Conservation (phyloP, 2,113 vertebrate species). For the Sapayoa aenigma region DNA sequence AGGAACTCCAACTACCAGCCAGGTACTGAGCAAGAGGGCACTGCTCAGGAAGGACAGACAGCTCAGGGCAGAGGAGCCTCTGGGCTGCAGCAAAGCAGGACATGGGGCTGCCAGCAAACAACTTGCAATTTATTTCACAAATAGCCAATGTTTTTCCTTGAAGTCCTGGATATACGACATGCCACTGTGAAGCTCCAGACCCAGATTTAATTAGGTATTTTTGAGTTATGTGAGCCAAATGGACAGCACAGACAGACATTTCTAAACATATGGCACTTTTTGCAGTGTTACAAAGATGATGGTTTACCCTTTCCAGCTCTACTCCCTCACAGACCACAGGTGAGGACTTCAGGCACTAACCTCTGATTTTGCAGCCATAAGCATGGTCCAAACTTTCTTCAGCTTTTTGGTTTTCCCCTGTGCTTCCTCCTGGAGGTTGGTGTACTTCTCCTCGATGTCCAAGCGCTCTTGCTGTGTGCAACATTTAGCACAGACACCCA, state of each 20-base stretch:
- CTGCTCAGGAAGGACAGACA: background rate
- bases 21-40: background rate
- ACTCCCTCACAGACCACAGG: background rate
- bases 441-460: slow-evolving; percentile 99
- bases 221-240: background rate
- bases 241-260: background rate
- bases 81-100: background rate
- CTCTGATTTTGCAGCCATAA: slow-evolving; percentile 98
- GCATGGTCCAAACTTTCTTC: slow-evolving; percentile 99
- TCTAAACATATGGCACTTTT: rapidly evolving
- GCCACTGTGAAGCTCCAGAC: background rate
- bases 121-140: background rate
- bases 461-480: slow-evolving; percentile 92
- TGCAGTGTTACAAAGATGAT: background rate
- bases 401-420: slow-evolving; percentile 98
- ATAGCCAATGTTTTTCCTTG: background rate
- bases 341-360: slow-evolving; percentile 65
- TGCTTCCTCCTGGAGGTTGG: slow-evolving; percentile 95
- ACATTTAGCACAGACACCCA: slow-evolving; percentile 3
- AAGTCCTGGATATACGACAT: background rate
- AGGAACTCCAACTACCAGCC: background rate
- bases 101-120: background rate
- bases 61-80: background rate
- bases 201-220: background rate
- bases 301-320: background rate